A percentile compares a stretch with the other conserved stretches of the same genome.
Evolutionary conservation across 1,140 invertebrate genomes (phyloP).

Genomic region (Idris sp.): DNA sequence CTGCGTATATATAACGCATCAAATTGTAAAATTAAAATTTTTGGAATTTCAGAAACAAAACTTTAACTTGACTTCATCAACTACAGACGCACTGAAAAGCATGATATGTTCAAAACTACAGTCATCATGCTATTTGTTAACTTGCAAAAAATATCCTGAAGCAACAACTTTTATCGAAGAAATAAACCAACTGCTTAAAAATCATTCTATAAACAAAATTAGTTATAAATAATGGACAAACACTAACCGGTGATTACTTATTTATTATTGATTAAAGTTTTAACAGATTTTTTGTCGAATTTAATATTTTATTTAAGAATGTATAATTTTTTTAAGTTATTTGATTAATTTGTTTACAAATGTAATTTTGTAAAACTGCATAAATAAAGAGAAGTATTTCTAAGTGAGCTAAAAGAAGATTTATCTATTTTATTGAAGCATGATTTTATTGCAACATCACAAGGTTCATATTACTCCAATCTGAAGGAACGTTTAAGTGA

Average conservation of each 20-base stretch:
- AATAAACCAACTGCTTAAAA: background rate
- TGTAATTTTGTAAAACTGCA: no score
- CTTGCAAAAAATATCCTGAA: slow-evolving; percentile 5
- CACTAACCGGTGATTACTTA: slow-evolving; percentile 1
- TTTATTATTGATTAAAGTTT: no score
- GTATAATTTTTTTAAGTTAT: no score
- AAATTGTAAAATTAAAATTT: slow-evolving; percentile 49
- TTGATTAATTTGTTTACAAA: no score
- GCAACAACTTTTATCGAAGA: background rate
- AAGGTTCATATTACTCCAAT: background rate
- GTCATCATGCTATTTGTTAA: slow-evolving; percentile 5
- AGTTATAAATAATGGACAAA: background rate
- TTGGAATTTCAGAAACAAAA: slow-evolving; percentile 1
- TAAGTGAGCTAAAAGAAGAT: background rate
- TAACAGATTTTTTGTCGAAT: no score
- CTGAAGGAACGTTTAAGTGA: background rate
- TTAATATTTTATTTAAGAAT: no score
- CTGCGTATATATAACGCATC: slow-evolving; percentile 5
- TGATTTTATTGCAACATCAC: background rate
- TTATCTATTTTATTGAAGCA: background rate
- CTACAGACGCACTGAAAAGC: background rate
- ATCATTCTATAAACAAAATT: slow-evolving; percentile 2
- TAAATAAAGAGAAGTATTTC: background rate
- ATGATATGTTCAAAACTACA: slow-evolving; percentile 4
- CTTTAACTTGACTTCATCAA: background rate